Evolutionary conservation across 2,888 invertebrate species (phyloP).

Genomic region (Strigamia transsilvanica): DNA sequence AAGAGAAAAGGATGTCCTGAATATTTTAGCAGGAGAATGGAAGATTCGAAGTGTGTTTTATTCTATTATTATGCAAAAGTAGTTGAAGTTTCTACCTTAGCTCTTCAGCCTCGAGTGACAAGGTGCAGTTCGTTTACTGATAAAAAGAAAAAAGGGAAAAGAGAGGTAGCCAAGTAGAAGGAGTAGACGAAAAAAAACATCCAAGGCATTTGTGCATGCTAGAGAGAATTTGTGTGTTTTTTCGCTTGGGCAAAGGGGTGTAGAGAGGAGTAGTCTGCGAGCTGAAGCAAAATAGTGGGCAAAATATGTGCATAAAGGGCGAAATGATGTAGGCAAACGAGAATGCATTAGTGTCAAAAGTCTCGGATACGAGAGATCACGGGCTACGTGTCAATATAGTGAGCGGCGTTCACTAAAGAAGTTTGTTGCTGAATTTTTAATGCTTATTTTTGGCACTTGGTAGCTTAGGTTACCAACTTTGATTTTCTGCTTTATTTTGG

Average conservation of each 20-base stretch:
- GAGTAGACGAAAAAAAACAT: conserved; percentile 36
- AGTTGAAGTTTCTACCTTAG: conserved; percentile 35
- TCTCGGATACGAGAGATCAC: conserved; percentile 29
- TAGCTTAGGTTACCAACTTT: neutral
- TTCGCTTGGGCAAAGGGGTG: conserved; percentile 26
- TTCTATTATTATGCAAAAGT: conserved; percentile 53
- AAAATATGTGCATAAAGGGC: conserved; percentile 47
- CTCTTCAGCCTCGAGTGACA: conserved; percentile 33
- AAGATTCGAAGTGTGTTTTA: conserved; percentile 34
- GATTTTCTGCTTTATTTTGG: neutral
- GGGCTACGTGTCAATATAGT: conserved; percentile 25
- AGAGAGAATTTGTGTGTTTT: conserved; percentile 49
- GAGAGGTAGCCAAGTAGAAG: conserved; percentile 33
- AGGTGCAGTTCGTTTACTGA: conserved; percentile 29
- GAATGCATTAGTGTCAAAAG: conserved; percentile 49
- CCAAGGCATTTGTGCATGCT: conserved; percentile 26
- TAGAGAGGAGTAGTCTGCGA: conserved; percentile 20
- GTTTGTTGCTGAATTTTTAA: conserved; percentile 29
- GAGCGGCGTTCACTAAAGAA: conserved; percentile 28
- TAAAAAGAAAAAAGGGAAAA: conserved; percentile 22
- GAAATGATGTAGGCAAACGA: conserved; percentile 45
- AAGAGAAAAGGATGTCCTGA: conserved; percentile 41
- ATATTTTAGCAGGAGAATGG: conserved; percentile 41
- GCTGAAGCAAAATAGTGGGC: conserved; percentile 19
- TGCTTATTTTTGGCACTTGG: neutral